Base-by-base conservation (phyloP, 1,140 invertebrate species). In the Chlorops oryzae region DNA sequence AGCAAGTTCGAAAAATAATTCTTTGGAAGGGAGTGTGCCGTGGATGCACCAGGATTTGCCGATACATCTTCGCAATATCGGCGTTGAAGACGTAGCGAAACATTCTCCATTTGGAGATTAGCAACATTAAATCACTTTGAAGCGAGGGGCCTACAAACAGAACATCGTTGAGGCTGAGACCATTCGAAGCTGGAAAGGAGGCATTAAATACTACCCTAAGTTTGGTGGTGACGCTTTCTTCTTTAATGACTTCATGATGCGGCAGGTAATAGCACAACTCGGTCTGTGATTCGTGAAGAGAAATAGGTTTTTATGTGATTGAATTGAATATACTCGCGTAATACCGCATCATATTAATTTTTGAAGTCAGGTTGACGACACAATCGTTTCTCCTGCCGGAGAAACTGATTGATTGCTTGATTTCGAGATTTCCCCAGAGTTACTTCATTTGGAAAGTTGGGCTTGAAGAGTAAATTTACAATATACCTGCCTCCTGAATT, bases 141-240 rank as follows among this genome's bases (percentile, higher is more conserved):
- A 54, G 27, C 2, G 15, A 17, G 24, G 47, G 52, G n/a, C 51
- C 51, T 6, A 28, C 24, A n/a, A 32, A 21, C 10, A 52, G 23
- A 17, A 39, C 21, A 17, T 53, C 40, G 22, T 49, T 62, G 10
- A 63, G 35, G 12, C 52, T 56, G 5, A 37, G 21, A 12, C 54
- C 58, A 22, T 21, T 52, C 17, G 54, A 34, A 17, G 51, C 49
- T 10, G 27, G n/a, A 5, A 41, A 17, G 5, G 56, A 54, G 5
- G 51, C 51, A 50, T 58, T 51, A 39, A 58, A 58, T 10, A 62
- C 53, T 37, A 48, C 48, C 12, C 58, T 35, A 10, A 56, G 4
- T 42, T 58, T 56, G 1, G 58, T 59, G 12, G 60, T 56, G 7
- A 28, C 17, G 13, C 32, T 53, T 9, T 49, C 20, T 15, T 17